Evolutionary conservation across 2,797 vertebrate species (phyloP).

Genomic region (Notoglanidium macrostoma): DNA sequence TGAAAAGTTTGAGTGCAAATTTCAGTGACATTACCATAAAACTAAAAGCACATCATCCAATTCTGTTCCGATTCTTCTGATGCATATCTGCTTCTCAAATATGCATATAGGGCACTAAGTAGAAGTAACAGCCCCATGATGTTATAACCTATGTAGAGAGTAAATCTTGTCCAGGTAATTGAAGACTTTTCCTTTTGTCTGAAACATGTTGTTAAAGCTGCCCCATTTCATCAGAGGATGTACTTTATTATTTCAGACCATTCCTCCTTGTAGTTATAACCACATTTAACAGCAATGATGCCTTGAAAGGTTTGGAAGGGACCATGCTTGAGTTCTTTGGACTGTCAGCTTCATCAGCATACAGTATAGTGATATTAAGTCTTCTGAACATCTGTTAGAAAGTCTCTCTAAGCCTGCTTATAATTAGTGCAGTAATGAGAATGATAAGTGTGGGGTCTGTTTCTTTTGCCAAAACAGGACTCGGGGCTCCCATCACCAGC

Average conservation of each 20-base stretch:
- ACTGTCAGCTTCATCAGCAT: background rate
- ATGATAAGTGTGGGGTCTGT: conserved; percentile 60
- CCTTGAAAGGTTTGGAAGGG: background rate
- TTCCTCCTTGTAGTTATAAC: background rate
- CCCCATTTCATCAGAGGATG: background rate
- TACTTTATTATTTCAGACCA: no score
- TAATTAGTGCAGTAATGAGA: conserved; percentile 68
- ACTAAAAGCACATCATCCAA: background rate
- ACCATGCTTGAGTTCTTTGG: background rate
- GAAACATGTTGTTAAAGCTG: background rate
- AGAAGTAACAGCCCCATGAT: background rate
- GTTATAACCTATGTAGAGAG: background rate
- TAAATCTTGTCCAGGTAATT: conserved; percentile 17
- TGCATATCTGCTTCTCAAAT: background rate
- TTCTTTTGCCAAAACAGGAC: conserved; percentile 27
- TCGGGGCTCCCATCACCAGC: conserved; percentile 5
- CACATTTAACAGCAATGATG: background rate
- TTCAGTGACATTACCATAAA: background rate
- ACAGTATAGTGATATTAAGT: background rate
- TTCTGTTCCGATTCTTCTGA: background rate
- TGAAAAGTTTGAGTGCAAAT: background rate
- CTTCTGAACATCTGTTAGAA: conserved; percentile 31
- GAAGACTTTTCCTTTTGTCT: conserved; percentile 30
- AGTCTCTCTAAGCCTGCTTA: conserved; percentile 22
- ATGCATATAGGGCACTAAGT: background rate